A percentile compares a stretch with the other conserved stretches of the same genome.
These are phyloP conservation scores for Noctilio leporinus DNA, from an alignment of 2,113 vertebrate species.

Conservation along the genomic window DNA sequence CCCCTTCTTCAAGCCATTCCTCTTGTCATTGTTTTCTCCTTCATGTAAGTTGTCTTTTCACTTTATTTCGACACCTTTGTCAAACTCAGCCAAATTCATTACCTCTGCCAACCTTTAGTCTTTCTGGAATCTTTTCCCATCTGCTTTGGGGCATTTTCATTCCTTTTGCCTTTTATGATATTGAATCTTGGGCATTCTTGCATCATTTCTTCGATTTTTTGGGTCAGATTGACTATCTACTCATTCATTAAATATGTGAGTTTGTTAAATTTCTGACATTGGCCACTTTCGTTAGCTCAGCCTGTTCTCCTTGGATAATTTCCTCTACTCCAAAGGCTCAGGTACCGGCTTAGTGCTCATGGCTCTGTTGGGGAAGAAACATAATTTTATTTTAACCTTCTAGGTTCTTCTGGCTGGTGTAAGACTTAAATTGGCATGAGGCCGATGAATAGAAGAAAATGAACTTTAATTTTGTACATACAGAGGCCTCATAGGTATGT, in stretches of 20 bases:
- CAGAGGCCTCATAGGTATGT: neutral
- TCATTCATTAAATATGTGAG: neutral
- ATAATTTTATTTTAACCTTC: neutral
- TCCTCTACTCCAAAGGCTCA: too few species aligned
- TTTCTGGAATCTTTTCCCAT: neutral
- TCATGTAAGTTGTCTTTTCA: neutral
- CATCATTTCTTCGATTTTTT: neutral
- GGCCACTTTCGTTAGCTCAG: neutral
- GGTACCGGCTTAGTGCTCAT: neutral
- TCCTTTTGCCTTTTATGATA: neutral
- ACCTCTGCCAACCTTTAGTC: neutral
- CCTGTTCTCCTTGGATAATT: neutral
- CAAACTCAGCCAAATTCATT: neutral
- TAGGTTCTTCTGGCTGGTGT: neutral
- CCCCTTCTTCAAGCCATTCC: neutral
- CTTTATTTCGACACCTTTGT: neutral
- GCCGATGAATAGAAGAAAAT: neutral
- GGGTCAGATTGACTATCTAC: neutral
- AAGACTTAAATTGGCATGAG: neutral
- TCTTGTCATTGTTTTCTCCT: neutral
- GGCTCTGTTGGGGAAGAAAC: neutral
- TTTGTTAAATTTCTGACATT: neutral
- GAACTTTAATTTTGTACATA: neutral
- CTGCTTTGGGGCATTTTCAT: neutral
- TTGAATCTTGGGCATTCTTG: neutral